Evolutionary conservation across 2,797 vertebrate species (phyloP).

Genomic region (Merluccius polli): DNA sequence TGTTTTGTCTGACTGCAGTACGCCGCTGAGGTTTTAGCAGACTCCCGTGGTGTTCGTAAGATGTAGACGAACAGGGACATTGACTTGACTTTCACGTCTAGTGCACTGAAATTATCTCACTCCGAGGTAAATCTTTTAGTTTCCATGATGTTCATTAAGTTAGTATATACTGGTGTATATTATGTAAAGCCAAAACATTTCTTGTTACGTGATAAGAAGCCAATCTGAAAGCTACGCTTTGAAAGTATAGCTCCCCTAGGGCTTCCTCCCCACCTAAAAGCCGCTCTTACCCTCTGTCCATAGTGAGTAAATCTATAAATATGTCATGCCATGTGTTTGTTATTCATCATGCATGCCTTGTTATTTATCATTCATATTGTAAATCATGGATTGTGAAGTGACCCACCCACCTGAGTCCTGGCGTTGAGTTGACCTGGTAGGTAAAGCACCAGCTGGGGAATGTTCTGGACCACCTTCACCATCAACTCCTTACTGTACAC

Average conservation of each 20-base stretch:
- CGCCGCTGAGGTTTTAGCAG: too few relatives aligned
- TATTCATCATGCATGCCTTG: too few relatives aligned
- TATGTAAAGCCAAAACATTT: background rate
- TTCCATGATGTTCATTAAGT: background rate
- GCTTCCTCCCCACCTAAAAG: background rate
- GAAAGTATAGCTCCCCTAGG: background rate
- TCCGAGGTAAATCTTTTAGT: background rate
- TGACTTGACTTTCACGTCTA: too few relatives aligned
- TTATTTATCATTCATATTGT: too few relatives aligned
- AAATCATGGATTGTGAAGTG: background rate
- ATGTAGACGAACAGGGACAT: too few relatives aligned
- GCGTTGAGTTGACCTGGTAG: constrained; percentile 71
- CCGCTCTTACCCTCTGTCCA: too few relatives aligned
- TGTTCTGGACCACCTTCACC: constrained; percentile 71
- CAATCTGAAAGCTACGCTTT: too few relatives aligned
- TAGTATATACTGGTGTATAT: background rate
- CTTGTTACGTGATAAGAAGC: background rate
- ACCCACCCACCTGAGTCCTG: constrained; percentile 70
- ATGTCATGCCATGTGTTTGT: too few relatives aligned
- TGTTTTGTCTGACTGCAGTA: too few relatives aligned
- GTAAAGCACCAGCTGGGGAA: constrained; percentile 65
- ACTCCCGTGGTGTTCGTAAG: too few relatives aligned
- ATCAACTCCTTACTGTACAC: constrained; percentile 74
- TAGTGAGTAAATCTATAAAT: too few relatives aligned
- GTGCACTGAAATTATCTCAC: background rate